Percentiles rank a stretch among this genome's conserved stretches.
Evolutionary conservation across 2,888 invertebrate species (phyloP).

Genomic region (Tenthredo scrophulariae): DNA sequence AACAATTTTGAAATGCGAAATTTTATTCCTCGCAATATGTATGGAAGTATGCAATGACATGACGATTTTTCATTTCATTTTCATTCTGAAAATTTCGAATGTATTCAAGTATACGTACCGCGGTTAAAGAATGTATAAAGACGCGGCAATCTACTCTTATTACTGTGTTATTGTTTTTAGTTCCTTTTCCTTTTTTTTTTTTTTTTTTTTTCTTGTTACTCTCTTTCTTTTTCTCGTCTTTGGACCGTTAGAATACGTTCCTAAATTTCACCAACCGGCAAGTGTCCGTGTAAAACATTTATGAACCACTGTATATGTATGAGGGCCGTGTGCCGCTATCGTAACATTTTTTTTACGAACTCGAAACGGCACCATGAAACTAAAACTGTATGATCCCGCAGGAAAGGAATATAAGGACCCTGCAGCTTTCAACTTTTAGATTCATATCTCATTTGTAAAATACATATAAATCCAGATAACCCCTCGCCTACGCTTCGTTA

Average conservation of each 20-base stretch:
- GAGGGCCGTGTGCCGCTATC: conserved; percentile 29
- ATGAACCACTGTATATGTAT: conserved; percentile 52
- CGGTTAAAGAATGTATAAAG: not conserved
- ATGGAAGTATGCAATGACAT: not conserved
- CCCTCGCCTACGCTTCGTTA: not conserved
- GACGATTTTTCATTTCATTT: not conserved
- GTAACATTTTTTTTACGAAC: conserved; percentile 55
- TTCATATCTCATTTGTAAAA: not conserved
- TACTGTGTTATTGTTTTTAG: not conserved
- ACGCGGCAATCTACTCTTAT: not conserved
- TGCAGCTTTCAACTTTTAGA: conserved; percentile 7
- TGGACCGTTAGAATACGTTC: conserved; percentile 40
- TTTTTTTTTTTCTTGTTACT: not conserved
- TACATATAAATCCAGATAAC: not conserved
- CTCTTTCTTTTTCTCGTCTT: not conserved
- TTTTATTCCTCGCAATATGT: not conserved
- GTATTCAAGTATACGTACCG: not conserved
- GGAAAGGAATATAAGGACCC: conserved; percentile 12
- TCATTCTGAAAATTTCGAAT: not conserved
- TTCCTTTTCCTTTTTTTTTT: not conserved
- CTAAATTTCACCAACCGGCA: conserved; percentile 30
- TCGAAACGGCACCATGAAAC: conserved; percentile 55
- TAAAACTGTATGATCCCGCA: conserved; percentile 51
- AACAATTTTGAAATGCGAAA: not conserved
- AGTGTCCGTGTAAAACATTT: conserved; percentile 46